Conservation (phyloP, 2,113 vertebrate species). For the Takifugu flavidus region DNA sequence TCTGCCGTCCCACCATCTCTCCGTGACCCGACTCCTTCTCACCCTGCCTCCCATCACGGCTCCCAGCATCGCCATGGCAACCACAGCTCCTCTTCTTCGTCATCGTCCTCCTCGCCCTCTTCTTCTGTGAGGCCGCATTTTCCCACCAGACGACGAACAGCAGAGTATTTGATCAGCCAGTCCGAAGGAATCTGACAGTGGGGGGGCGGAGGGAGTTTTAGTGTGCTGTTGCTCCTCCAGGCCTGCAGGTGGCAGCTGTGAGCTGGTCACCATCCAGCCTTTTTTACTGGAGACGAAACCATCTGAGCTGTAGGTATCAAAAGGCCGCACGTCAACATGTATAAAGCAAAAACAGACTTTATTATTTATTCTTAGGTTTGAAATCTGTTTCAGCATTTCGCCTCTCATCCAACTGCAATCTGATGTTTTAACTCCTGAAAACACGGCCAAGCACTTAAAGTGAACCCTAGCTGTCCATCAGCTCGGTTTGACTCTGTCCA, state of each 20-base stretch:
- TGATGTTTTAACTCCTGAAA: no score
- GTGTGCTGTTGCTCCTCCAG: background rate
- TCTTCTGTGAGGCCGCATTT: slow-evolving; percentile 40
- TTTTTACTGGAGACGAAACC: no score
- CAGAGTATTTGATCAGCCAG: slow-evolving; percentile 66
- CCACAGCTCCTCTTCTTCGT: slow-evolving; percentile 60
- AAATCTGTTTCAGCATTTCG: no score
- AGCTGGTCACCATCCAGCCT: no score
- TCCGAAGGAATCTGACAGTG: slow-evolving; percentile 60
- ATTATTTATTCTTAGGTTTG: no score
- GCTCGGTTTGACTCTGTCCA: no score
- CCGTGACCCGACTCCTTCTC: slow-evolving; percentile 60
- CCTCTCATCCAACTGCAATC: no score
- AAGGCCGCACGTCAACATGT: no score
- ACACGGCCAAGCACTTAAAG: no score
- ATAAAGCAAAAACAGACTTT: no score
- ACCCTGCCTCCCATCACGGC: slow-evolving; percentile 38
- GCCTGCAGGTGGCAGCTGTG: background rate
- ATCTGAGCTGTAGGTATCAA: no score
- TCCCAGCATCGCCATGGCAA: slow-evolving; percentile 73
- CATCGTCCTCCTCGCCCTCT: slow-evolving; percentile 6
- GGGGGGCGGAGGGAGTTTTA: background rate
- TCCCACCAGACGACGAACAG: slow-evolving; percentile 34
- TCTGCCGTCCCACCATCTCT: slow-evolving; percentile 87
- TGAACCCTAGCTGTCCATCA: no score